Percentiles rank a stretch among this genome's conserved stretches.
phyloP scores from a whole-genome alignment of 1,140 invertebrate species.

The Aphidius gifuensis region DNA sequence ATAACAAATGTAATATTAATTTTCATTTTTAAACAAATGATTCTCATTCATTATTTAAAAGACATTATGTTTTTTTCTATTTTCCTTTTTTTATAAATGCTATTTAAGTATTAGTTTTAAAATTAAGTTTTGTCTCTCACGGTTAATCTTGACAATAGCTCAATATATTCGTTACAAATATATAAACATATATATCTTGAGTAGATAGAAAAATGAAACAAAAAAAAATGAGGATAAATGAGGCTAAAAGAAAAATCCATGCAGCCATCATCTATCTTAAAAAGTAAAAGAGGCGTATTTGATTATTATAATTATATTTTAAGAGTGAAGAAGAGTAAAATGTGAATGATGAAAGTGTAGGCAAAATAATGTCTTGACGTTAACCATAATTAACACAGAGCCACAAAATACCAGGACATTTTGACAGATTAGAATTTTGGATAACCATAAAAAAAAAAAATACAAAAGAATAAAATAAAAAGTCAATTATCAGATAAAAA shows the following conservation, averaged over 20 bases:
- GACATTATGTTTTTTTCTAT: no score
- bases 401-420: constrained; percentile 44
- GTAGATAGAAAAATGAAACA: background rate
- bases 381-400: constrained; percentile 53
- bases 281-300: constrained; percentile 47
- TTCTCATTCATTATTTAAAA: no score
- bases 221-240: no score
- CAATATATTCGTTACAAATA: background rate
- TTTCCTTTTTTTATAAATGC: no score
- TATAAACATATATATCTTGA: background rate
- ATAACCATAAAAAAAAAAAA: constrained; percentile 48
- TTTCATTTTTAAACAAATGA: no score
- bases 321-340: constrained; percentile 28
- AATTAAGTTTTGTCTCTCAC: background rate
- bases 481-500: constrained; percentile 7
- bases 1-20: background rate
- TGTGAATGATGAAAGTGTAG: constrained; percentile 12
- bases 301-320: constrained; percentile 57
- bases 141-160: background rate
- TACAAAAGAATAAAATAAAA: constrained; percentile 7
- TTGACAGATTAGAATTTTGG: constrained; percentile 54
- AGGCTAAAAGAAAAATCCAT: constrained; percentile 31
- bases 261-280: constrained; percentile 41
- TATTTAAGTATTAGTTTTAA: no score
- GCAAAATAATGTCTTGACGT: constrained; percentile 7